These are phyloP conservation scores for Crematogaster levior DNA, from an alignment of 2,888 invertebrate genomes.

Conservation along the genomic window DNA sequence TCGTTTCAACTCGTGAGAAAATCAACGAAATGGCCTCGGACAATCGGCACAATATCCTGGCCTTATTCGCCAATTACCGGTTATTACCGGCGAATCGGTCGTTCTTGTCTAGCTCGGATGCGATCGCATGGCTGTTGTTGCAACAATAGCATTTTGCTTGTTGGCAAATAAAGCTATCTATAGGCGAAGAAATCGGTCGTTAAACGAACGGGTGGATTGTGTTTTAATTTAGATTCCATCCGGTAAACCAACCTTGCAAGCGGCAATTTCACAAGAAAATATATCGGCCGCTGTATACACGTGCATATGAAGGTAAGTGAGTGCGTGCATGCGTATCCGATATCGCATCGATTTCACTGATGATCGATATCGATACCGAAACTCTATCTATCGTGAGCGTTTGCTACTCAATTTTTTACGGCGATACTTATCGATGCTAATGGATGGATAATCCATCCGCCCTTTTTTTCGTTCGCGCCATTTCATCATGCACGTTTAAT, in stretches of 20 bases:
- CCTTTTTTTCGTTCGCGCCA: background rate
- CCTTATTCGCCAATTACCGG: conserved; percentile 65
- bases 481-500: conserved; percentile 44
- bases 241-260: background rate
- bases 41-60: conserved; percentile 51
- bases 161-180: conserved; percentile 57
- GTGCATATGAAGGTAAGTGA: background rate
- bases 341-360: conserved; percentile 23
- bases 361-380: conserved; percentile 36
- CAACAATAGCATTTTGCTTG: conserved; percentile 42
- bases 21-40: conserved; percentile 48
- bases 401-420: conserved; percentile 49
- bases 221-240: too few species aligned
- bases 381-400: background rate
- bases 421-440: conserved; percentile 60
- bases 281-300: background rate
- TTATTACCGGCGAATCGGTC: conserved; percentile 42
- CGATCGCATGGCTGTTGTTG: conserved; percentile 43
- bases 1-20: conserved; percentile 62
- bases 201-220: too few species aligned
- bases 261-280: conserved; percentile 23
- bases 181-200: conserved; percentile 61
- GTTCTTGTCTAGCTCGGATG: conserved; percentile 43
- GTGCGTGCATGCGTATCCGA: conserved; percentile 6
- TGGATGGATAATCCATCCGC: conserved; percentile 66